phyloP scores from a whole-genome alignment of 1,140 invertebrate genomes.

The Drosophila bifasciata region DNA sequence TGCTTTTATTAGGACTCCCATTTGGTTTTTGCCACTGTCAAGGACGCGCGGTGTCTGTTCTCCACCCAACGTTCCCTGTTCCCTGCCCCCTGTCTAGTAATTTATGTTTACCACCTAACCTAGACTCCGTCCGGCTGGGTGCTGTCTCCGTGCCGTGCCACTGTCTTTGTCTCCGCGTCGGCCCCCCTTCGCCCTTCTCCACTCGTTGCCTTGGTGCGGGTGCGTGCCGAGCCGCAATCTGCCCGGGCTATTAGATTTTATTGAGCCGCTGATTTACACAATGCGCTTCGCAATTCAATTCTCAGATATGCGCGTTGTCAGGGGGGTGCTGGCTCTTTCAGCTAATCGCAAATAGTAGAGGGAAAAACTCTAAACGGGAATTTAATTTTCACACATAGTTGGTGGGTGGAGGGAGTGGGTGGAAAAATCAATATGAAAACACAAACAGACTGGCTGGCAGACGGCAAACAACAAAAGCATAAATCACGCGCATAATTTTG shows the following conservation, averaged over 20 bases:
- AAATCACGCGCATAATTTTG: constrained; percentile 72
- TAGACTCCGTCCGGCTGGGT: neutral
- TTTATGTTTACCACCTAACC: constrained; percentile 56
- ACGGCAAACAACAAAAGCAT: constrained; percentile 51
- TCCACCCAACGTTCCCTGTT: neutral
- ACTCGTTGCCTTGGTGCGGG: constrained; percentile 45
- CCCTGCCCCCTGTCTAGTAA: constrained; percentile 35
- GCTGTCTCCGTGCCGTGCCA: neutral
- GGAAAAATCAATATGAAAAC: constrained; percentile 57
- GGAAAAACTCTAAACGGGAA: constrained; percentile 58
- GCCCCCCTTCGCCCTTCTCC: too few species aligned
- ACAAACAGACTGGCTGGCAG: constrained; percentile 18
- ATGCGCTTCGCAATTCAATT: constrained; percentile 78
- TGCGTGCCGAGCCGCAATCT: constrained; percentile 75
- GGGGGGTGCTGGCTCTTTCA: too few species aligned
- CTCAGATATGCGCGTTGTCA: constrained; percentile 8
- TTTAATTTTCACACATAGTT: constrained; percentile 78
- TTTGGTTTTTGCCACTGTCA: constrained; percentile 52
- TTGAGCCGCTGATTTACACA: constrained; percentile 80
- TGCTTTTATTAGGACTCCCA: constrained; percentile 35
- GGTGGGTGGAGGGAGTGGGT: constrained; percentile 8
- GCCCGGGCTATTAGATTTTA: constrained; percentile 77
- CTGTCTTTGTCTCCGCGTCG: neutral
- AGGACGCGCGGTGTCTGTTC: constrained; percentile 51
- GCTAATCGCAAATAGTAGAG: constrained; percentile 53